Conservation (phyloP, 2,888 invertebrate species). For the Nasonovia ribisnigri region DNA sequence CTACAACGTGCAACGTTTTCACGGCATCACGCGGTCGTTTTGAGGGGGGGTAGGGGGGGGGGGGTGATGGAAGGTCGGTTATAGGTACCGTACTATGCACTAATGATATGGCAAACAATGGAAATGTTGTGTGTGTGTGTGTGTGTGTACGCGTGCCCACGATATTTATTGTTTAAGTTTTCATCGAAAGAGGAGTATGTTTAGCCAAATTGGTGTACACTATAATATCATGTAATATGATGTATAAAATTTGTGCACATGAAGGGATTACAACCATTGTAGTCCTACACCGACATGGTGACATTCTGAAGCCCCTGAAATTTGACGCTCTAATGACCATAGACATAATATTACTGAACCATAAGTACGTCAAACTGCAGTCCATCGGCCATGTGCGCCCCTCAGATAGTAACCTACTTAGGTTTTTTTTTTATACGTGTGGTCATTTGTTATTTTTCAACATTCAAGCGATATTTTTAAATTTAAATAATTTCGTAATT, state of each 20-base stretch:
- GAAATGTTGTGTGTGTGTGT: background rate
- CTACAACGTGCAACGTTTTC: background rate
- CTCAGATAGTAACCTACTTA: background rate
- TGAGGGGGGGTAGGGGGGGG: rapidly evolving
- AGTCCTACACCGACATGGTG: background rate
- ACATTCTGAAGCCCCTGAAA: background rate
- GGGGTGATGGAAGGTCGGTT: background rate
- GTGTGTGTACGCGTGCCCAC: too few relatives aligned
- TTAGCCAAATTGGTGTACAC: background rate
- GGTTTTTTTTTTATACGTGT: background rate
- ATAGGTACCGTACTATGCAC: background rate
- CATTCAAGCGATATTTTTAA: background rate
- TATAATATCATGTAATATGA: background rate
- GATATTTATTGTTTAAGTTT: background rate
- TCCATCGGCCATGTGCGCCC: background rate
- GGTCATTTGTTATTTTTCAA: background rate
- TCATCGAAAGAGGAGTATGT: background rate
- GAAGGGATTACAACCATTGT: background rate
- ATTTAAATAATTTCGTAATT: background rate
- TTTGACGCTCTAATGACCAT: background rate
- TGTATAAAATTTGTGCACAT: background rate
- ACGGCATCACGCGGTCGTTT: background rate
- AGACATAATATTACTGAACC: background rate
- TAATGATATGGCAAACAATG: background rate
- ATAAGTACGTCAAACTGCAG: background rate